These are phyloP conservation scores for Cephus nigrinus DNA, from an alignment of 2,888 invertebrate species.

Conservation along the genomic window DNA sequence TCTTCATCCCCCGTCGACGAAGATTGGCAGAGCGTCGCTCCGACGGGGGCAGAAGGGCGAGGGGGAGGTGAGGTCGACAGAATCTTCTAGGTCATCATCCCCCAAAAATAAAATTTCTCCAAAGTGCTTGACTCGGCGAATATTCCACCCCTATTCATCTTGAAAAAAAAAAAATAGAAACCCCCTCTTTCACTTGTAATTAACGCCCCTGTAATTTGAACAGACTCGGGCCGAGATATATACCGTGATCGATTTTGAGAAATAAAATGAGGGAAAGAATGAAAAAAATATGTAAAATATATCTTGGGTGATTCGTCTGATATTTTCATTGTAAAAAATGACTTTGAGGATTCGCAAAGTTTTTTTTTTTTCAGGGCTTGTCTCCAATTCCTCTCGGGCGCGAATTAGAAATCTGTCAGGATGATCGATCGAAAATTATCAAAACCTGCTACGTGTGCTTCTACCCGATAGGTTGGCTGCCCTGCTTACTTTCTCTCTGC, in stretches of 20 bases:
- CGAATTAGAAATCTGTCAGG: not conserved
- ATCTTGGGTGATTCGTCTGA: not conserved
- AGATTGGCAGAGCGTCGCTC: not conserved
- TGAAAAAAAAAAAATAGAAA: not conserved
- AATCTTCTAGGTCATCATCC: not conserved
- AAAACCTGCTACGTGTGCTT: not conserved
- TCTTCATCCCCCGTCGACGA: not conserved
- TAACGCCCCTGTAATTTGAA: not conserved
- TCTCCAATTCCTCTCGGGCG: not conserved
- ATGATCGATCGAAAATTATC: not conserved
- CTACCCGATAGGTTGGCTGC: not conserved
- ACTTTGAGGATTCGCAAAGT: not conserved
- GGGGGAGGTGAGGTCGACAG: not conserved
- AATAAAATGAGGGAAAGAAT: not conserved
- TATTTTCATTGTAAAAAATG: not conserved
- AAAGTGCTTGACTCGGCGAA: conserved; percentile 1
- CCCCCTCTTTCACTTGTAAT: not conserved
- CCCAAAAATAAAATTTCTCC: not conserved
- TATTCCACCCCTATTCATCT: not conserved
- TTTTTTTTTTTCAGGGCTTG: no score
- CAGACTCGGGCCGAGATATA: not conserved
- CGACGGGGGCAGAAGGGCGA: not conserved
- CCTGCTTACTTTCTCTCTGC: not conserved
- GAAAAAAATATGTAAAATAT: not conserved
- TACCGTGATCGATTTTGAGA: not conserved